Base-by-base conservation (phyloP, 92 coral and sea anemone genomes). In the Bergia sp. region DNA sequence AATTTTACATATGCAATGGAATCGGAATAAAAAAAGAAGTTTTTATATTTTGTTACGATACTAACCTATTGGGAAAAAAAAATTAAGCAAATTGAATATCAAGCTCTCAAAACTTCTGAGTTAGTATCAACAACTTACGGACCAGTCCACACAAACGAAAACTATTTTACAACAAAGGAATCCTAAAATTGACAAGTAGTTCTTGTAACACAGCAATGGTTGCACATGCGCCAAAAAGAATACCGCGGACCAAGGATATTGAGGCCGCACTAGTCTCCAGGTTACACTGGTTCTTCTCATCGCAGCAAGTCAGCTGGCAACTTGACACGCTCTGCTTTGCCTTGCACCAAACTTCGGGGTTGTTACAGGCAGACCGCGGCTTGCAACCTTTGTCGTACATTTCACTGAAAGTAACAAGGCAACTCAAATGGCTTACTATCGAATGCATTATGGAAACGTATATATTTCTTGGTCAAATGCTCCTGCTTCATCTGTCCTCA, bases 301-400 rank as follows among this genome's bases (percentile, higher is more conserved):
- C 44, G 29, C 85, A 81, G 49, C 85, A 81, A 16, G 45, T 55
- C 85, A 81, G 8, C 49, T 81, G 85, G 18, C 85, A 81, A 4
- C 85, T 39, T 0, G 41, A n/a, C 36, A 61, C 85, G 73, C 42
- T 39, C 2, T 3, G 73, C 37, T 12, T 81, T 57, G 85, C 37
- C 23, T 39, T 81, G 37, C 85, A 81, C 73, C 71, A 81, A 37
- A 23, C 18, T 6, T 53, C 50, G 44, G 85, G 38, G 44, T 61
- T 65, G 7, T 81, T 53, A 81, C 85, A 81, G 11, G 49, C 85
- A 61, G 85, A 81, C 36, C 53, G 55, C n/a, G 85, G 73, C 73
- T 81, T 81, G 42, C 85, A 81, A 21, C 85, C 71, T 61, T 81
- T 81, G 7, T 81, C 73, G 73, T 81, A 81, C 49, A 57, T 81